A percentile compares a stretch with the other conserved stretches of the same genome.
phyloP scores from a whole-genome alignment of 2,888 invertebrate species.

The Alloscopus bannaensis region DNA sequence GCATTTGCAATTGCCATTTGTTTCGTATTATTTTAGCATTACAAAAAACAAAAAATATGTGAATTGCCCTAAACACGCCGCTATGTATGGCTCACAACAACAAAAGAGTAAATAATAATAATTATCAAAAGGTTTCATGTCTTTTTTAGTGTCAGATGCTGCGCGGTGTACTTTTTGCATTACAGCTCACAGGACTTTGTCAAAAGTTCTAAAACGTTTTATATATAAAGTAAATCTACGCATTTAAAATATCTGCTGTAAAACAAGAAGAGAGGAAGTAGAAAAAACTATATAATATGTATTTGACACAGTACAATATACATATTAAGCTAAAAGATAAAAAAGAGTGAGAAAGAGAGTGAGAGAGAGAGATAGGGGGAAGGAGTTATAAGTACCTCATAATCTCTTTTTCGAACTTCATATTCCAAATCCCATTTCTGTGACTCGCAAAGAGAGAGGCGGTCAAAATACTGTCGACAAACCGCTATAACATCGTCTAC shows the following conservation, averaged over 20 bases:
- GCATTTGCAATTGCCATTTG: no score
- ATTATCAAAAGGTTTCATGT: no score
- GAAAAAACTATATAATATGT: constrained; percentile 3
- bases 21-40: no score
- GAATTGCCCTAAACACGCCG: no score
- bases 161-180: no score
- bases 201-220: no score
- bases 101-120: no score
- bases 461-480: constrained; percentile 96
- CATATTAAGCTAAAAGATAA: constrained; percentile 3
- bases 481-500: constrained; percentile 92
- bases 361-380: neutral
- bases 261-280: no score
- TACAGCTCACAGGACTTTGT: constrained; percentile 12
- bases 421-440: constrained; percentile 99
- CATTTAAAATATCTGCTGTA: no score
- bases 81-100: neutral
- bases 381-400: constrained; percentile 65
- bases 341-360: neutral
- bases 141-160: no score
- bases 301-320: constrained; percentile 12
- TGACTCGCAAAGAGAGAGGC: constrained; percentile 98
- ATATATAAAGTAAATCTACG: no score
- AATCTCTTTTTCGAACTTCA: constrained; percentile 82
- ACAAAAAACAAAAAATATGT: no score